phyloP scores from a whole-genome alignment of 2,888 invertebrate genomes.

The Heteromurus nitidus region DNA sequence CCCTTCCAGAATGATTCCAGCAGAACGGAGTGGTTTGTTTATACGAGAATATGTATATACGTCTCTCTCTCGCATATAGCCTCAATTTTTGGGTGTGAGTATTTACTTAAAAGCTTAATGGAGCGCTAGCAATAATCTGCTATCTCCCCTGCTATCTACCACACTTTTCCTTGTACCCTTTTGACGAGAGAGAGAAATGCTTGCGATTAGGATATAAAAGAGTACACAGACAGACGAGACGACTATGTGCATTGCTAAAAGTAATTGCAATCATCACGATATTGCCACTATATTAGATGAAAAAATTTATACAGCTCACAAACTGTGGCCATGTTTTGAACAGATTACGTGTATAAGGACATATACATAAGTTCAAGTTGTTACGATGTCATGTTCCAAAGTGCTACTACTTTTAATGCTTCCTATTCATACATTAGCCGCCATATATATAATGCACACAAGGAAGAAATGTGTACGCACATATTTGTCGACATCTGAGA shows the following conservation, averaged over 20 bases:
- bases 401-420: conserved; percentile 41
- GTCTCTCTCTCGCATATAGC: too few species aligned
- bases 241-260: conserved; percentile 31
- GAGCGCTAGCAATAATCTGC: conserved; percentile 31
- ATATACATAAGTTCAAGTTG: conserved; percentile 37
- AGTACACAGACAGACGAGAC: background rate
- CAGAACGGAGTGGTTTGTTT: background rate
- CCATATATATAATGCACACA: background rate
- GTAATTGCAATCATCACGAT: conserved; percentile 44
- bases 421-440: conserved; percentile 7
- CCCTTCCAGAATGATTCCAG: conserved; percentile 21
- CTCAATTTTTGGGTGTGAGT: conserved; percentile 46
- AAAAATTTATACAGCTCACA: background rate
- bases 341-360: conserved; percentile 2
- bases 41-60: background rate
- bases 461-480: too few species aligned
- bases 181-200: too few species aligned
- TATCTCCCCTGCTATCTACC: background rate
- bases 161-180: conserved; percentile 1
- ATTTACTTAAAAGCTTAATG: conserved; percentile 59
- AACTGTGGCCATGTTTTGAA: conserved; percentile 34
- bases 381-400: conserved; percentile 40
- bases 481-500: conserved; percentile 49
- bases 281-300: background rate
- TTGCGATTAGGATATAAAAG: background rate